Evolutionary conservation across 1,140 invertebrate genomes (phyloP).

Genomic region (Zaprionus davidi): DNA sequence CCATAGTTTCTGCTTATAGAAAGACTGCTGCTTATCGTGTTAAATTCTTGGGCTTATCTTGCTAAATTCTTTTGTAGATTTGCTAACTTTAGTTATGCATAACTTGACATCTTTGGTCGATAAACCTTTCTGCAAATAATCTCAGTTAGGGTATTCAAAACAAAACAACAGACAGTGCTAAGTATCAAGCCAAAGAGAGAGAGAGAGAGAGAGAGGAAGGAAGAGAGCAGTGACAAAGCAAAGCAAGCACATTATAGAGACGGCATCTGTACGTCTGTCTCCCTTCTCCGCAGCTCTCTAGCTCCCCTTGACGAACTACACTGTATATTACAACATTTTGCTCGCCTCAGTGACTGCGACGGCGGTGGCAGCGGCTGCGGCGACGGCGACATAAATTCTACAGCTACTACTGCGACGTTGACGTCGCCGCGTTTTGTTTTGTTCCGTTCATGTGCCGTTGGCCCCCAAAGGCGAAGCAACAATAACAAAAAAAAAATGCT

Average conservation of each 20-base stretch:
- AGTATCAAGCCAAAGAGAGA: not conserved
- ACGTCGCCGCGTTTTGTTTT: slow-evolving; percentile 40
- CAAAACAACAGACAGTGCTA: not conserved
- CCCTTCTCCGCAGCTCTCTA: not conserved
- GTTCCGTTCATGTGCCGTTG: slow-evolving; percentile 62
- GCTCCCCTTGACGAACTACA: slow-evolving; percentile 9
- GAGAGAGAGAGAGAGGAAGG: slow-evolving; percentile 10
- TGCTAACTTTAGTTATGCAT: not conserved
- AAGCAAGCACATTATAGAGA: slow-evolving; percentile 16
- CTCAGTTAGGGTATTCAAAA: slow-evolving; percentile 3
- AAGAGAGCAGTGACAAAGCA: slow-evolving; percentile 15
- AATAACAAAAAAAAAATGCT: slow-evolving; percentile 36
- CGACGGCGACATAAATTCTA: slow-evolving; percentile 75
- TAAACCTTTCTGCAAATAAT: not conserved
- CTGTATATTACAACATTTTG: slow-evolving; percentile 67
- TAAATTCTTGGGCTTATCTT: not conserved
- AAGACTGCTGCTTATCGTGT: not conserved
- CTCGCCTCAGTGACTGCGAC: slow-evolving; percentile 46
- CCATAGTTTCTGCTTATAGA: not conserved
- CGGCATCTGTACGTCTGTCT: slow-evolving; percentile 5
- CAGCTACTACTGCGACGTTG: slow-evolving; percentile 52
- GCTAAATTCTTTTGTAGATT: not conserved
- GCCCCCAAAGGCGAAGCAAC: slow-evolving; percentile 63
- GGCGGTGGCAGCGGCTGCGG: slow-evolving; percentile 42
- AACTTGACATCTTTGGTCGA: not conserved